These are phyloP conservation scores for Syrphus vitripennis DNA, from an alignment of 2,888 invertebrate species.

Conservation along the genomic window DNA sequence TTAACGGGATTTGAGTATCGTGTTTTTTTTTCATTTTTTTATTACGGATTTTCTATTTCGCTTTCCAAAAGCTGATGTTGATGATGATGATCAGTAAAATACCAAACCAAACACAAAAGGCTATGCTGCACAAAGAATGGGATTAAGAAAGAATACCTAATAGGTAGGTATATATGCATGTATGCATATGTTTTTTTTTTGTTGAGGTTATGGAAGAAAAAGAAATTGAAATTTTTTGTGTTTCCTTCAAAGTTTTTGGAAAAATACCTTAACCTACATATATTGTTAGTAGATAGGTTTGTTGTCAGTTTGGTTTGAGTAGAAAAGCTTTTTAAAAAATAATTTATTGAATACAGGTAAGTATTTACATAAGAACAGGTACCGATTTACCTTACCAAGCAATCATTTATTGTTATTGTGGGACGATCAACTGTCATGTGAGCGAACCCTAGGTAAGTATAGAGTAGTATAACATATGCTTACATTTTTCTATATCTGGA, in stretches of 20 bases:
- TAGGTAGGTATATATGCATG: no score
- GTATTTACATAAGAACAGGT: no score
- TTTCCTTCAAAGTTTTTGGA: slow-evolving; percentile 31
- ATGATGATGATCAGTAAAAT: slow-evolving; percentile 34
- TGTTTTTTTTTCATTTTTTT: not conserved
- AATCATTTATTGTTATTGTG: not conserved
- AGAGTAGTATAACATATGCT: no score
- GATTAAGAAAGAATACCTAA: not conserved
- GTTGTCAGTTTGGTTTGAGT: not conserved
- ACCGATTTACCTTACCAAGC: not conserved
- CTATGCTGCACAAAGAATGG: not conserved
- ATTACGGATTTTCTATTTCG: slow-evolving; percentile 65
- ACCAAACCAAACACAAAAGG: slow-evolving; percentile 27
- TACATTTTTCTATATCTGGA: no score
- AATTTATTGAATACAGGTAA: not conserved
- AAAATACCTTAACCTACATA: slow-evolving; percentile 17
- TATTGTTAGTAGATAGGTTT: not conserved
- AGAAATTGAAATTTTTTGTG: slow-evolving; percentile 39
- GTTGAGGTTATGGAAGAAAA: slow-evolving; percentile 20
- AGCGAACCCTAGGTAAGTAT: not conserved
- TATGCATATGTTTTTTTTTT: no score
- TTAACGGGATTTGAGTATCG: slow-evolving; percentile 62
- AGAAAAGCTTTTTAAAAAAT: not conserved
- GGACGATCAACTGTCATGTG: not conserved
- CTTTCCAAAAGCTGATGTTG: slow-evolving; percentile 57